A percentile compares a stretch with the other conserved stretches of the same genome.
These are phyloP conservation scores for Ennomos quercinarius DNA, from an alignment of 2,888 invertebrate genomes.

Conservation along the genomic window DNA sequence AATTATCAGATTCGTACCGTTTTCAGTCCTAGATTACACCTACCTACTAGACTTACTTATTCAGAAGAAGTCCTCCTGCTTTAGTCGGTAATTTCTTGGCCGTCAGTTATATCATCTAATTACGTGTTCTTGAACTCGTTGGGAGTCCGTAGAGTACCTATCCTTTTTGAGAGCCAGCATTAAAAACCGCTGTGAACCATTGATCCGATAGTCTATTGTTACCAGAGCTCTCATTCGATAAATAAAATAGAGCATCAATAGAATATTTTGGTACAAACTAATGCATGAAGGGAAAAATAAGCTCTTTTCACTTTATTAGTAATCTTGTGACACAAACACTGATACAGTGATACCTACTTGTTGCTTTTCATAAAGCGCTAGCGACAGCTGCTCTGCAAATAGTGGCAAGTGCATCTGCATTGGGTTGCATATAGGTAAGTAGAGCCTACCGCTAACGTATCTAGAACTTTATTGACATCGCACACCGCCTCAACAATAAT, in stretches of 20 bases:
- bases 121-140: conserved; percentile 48
- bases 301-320: too few relatives aligned
- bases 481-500: too few relatives aligned
- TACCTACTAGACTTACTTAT: conserved; percentile 13
- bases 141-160: conserved; percentile 32
- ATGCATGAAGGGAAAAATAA: too few relatives aligned
- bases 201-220: conserved; percentile 31
- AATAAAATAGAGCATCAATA: too few relatives aligned
- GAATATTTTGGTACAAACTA: too few relatives aligned
- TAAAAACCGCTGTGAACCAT: conserved; percentile 33
- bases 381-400: background rate
- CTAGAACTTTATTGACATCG: too few relatives aligned
- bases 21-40: background rate
- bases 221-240: background rate
- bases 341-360: conserved; percentile 14
- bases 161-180: conserved; percentile 27
- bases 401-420: conserved; percentile 1
- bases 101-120: conserved; percentile 54
- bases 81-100: conserved; percentile 54
- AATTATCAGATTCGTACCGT: background rate
- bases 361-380: conserved; percentile 31
- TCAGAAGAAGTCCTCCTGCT: conserved; percentile 34
- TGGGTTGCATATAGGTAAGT: conserved; percentile 9
- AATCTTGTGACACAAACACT: conserved; percentile 2
- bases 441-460: too few relatives aligned